Conservation (phyloP, 2,888 invertebrate species). For the Eupithecia subfuscata region DNA sequence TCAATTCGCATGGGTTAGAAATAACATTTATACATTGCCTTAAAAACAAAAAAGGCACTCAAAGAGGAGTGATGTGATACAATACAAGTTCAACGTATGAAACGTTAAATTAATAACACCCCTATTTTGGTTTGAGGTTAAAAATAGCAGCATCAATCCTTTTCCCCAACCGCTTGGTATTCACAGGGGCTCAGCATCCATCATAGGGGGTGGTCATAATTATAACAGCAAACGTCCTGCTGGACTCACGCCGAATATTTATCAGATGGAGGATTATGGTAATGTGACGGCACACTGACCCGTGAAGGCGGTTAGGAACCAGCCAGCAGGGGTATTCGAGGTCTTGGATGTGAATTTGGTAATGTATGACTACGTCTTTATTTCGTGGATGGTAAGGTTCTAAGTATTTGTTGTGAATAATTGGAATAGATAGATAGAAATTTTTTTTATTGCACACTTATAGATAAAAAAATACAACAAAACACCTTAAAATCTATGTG, state of each 20-base stretch:
- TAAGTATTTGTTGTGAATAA: not conserved
- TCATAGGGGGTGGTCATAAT: conserved; percentile 59
- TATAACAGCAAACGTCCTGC: conserved; percentile 55
- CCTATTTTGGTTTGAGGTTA: not conserved
- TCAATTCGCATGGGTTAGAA: no score
- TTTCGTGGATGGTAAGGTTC: not conserved
- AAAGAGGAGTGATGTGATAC: not conserved
- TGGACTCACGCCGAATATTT: conserved; percentile 60
- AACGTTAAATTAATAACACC: not conserved
- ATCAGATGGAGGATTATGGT: conserved; percentile 56
- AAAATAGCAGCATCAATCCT: not conserved
- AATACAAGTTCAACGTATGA: not conserved
- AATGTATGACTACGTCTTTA: not conserved
- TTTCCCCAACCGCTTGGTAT: conserved; percentile 48
- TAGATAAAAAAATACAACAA: no score
- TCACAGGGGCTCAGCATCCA: conserved; percentile 50
- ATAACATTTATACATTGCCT: no score
- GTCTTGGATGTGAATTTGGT: not conserved
- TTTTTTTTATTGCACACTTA: no score
- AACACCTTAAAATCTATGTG: no score
- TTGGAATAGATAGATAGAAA: no score
- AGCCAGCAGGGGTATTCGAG: not conserved
- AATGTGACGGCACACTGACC: conserved; percentile 43
- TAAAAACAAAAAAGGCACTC: no score
- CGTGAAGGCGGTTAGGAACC: conserved; percentile 17